phyloP scores from a whole-genome alignment of 2,113 vertebrate genomes.

The Camelus bactrianus region DNA sequence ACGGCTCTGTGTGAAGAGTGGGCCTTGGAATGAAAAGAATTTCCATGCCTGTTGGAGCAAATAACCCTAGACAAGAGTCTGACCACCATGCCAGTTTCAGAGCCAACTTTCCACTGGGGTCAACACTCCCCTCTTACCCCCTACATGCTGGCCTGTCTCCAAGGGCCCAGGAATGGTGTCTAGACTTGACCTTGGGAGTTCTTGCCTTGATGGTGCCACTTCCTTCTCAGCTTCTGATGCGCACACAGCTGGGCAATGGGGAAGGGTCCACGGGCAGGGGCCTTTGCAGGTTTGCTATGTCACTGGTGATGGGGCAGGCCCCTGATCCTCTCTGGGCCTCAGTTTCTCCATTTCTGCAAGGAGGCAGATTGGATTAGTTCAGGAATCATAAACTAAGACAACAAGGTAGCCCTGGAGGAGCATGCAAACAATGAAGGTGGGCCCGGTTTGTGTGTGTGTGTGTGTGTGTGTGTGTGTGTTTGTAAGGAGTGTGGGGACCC shows the following conservation, averaged over 20 bases:
- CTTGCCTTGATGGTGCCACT: background rate
- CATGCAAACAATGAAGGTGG: background rate
- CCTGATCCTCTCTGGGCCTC: background rate
- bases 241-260: fast-evolving
- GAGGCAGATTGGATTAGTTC: background rate
- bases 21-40: conserved; percentile 80
- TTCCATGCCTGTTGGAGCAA: conserved; percentile 44
- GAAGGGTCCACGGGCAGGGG: too few relatives aligned
- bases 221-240: background rate
- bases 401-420: background rate
- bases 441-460: too few relatives aligned
- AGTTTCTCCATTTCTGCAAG: background rate
- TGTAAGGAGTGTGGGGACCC: background rate
- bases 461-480: too few relatives aligned
- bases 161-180: background rate
- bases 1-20: background rate
- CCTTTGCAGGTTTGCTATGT: background rate
- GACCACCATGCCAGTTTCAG: background rate
- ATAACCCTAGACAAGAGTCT: conserved; percentile 47
- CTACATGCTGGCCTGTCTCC: background rate
- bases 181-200: background rate
- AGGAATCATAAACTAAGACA: background rate
- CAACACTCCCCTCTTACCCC: background rate
- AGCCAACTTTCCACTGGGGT: background rate
- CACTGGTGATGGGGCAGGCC: background rate